phyloP scores from a whole-genome alignment of 1,140 invertebrate species.

The Ceratina japonica region DNA sequence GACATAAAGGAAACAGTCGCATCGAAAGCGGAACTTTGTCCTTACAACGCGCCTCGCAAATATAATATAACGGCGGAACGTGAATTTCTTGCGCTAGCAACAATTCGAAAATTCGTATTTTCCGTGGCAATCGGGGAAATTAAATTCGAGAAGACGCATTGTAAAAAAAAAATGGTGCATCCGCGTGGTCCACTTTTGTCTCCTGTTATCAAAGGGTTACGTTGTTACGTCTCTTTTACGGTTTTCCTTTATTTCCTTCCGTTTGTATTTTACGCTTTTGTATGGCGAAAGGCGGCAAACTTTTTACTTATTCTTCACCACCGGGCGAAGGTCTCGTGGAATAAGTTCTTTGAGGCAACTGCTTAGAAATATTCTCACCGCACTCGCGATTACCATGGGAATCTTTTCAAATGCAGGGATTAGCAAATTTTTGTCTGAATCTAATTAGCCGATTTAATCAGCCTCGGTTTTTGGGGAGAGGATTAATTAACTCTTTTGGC shows the following conservation, averaged over 20 bases:
- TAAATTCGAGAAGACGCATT: no score
- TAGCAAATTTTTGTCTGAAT: neutral
- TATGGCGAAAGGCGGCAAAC: neutral
- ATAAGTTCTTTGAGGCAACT: neutral
- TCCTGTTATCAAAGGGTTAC: neutral
- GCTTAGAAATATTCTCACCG: no score
- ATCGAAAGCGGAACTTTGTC: neutral
- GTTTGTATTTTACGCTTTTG: neutral
- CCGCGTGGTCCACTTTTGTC: no score
- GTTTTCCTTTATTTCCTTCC: neutral
- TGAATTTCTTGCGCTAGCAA: no score
- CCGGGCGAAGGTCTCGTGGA: neutral
- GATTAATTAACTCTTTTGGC: neutral
- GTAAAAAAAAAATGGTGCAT: no score
- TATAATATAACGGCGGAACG: no score
- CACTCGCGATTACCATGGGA: no score
- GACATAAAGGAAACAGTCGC: neutral
- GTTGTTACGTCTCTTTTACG: neutral
- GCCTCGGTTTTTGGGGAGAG: no score
- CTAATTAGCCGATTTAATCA: neutral
- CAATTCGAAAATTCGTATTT: no score
- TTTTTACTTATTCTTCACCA: no score
- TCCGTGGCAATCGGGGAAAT: no score
- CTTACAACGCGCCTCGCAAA: no score
- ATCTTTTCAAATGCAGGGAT: neutral